A percentile compares a stretch with the other conserved stretches of the same genome.
These are phyloP conservation scores for Nomia melanderi DNA, from an alignment of 1,140 invertebrate genomes.

Conservation along the genomic window DNA sequence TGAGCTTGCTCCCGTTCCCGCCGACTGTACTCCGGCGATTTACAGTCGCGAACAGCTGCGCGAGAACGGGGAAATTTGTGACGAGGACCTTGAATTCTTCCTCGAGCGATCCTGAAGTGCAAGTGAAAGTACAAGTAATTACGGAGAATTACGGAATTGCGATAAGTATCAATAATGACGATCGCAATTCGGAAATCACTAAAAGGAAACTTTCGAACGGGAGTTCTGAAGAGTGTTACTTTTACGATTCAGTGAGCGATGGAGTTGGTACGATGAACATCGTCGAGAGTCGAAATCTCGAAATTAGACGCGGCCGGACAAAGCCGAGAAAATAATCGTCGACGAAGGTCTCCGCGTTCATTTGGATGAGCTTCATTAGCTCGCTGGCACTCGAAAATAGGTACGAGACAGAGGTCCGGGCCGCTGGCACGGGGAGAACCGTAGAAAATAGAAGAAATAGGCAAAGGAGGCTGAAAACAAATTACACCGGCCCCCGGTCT, in stretches of 20 bases:
- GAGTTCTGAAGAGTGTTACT: too few species aligned
- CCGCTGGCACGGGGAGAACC: background rate
- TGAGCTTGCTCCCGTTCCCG: background rate
- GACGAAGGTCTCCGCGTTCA: background rate
- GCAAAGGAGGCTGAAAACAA: constrained; percentile 69
- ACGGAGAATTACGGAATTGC: too few species aligned
- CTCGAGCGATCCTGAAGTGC: background rate
- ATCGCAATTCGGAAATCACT: too few species aligned
- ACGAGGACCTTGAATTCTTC: background rate
- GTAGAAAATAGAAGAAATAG: constrained; percentile 8
- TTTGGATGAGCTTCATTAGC: constrained; percentile 19
- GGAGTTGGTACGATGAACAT: too few species aligned
- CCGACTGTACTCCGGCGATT: constrained; percentile 3
- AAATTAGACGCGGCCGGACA: constrained; percentile 5
- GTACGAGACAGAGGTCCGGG: background rate
- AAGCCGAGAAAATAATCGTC: background rate
- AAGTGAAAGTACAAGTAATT: too few species aligned
- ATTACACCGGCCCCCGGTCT: constrained; percentile 61
- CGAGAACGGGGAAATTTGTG: background rate
- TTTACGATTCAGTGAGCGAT: too few species aligned
- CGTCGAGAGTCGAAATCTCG: background rate
- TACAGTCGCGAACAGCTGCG: background rate
- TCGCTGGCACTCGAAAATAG: background rate
- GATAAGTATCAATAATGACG: too few species aligned
- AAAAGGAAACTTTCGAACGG: too few species aligned